Base-by-base conservation (phyloP, 2,113 vertebrate species). In the Chloebia gouldiae region DNA sequence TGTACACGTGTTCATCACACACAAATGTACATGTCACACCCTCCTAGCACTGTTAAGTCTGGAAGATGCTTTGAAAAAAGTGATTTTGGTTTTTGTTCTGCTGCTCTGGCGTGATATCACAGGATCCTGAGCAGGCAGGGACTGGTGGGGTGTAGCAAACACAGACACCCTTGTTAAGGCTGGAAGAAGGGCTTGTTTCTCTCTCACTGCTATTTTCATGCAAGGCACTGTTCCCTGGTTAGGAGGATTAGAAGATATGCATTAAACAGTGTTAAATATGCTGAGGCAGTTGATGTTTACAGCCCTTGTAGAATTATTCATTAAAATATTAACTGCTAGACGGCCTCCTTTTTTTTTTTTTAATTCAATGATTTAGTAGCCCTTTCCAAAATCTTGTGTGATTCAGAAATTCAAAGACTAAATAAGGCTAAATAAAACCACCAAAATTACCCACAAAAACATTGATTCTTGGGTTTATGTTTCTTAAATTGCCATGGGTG, bases 311-410 rank as follows among this genome's bases (percentile, higher is more conserved):
- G 77, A 95, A 95, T 92, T 77, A 89, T 57, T 92, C 64, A 66
- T 95, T 93, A 83, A 81, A 94, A 83, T 81, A 88, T 93, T 95
- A 95, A 72, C 80, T 69, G 72, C 93, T 59, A 91, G 91, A 91
- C 86, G 84, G 56, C 45, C 25, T 59, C 8, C 15, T 30, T 51
- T 82, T 14, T 85, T 77, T 35, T 23, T 75, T 51, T 53, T 70
- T 56, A 40, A 68, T 31, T 69, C 37, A 49, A 10, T 50, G 56
- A 82, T 89, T 76, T 81, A 79, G 61, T 80, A 71, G 35, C 53
- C 87, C 61, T 92, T 72, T 87, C 80, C 76, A 88, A 81, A 86
- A 69, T 69, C 33, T n/a, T 9, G 54, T 70, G 71, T 81, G 76
- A 92, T 95, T 86, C 75, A 86, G 54, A 37, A 20, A 39, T 69